phyloP scores from a whole-genome alignment of 2,888 invertebrate genomes.

The Iselma pallidipennis region DNA sequence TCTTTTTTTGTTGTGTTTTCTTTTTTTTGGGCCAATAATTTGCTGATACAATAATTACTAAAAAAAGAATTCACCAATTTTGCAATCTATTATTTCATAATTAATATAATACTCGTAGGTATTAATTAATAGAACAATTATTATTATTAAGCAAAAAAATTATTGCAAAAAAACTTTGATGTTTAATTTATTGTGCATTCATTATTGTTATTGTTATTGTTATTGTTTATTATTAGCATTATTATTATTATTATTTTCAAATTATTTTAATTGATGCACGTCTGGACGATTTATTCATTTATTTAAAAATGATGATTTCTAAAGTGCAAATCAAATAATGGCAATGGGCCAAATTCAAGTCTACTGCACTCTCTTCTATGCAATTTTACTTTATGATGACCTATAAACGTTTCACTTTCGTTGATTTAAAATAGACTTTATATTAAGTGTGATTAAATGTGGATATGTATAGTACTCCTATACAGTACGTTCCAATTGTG shows the following conservation, averaged over 20 bases:
- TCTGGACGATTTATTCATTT: background rate
- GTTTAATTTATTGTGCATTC: no score
- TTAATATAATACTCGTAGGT: no score
- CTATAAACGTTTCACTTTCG: conserved; percentile 4
- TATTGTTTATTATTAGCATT: background rate
- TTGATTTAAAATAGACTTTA: background rate
- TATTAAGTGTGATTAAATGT: background rate
- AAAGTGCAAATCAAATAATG: background rate
- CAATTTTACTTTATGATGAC: background rate
- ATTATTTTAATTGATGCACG: background rate
- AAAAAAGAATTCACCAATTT: no score
- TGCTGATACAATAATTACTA: no score
- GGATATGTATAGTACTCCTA: background rate
- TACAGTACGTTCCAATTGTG: background rate
- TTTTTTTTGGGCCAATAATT: no score
- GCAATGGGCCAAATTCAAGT: background rate
- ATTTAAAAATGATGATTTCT: background rate
- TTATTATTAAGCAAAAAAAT: no score
- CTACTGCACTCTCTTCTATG: background rate
- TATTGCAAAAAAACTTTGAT: no score
- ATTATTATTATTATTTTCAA: background rate
- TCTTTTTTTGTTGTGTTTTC: no score
- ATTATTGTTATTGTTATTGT: background rate
- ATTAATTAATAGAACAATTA: no score
- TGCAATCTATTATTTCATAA: no score